Base-by-base conservation (phyloP, 1,140 invertebrate genomes). In the Penaeus vannamei region DNA sequence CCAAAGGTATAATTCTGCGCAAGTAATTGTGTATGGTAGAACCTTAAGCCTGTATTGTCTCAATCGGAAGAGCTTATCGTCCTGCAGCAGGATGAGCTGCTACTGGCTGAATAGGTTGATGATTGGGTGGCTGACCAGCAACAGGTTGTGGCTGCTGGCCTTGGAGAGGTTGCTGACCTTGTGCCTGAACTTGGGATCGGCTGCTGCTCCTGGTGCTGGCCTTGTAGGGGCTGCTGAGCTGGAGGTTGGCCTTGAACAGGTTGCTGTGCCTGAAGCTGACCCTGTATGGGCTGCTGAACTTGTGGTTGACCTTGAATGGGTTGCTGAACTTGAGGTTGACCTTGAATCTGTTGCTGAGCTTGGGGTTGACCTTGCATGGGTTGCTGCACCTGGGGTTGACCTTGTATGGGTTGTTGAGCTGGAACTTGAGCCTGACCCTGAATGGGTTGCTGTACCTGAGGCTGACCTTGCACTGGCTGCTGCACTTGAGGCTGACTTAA, bases 321-420 rank as follows among this genome's bases (percentile, higher is more conserved):
- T 53, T 53, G 53, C 53, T 53, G 53, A 8, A 53, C 53, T 10
- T 12, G 53, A 10, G 53, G 53, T 53, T 53, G 46, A 53, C 46
- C 46, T 10, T 53, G 46, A 53, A 53, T 53, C 3, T 14, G 69
- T 36, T 76, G 69, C 36, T 76, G 69, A 14, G 14, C n/a, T 19
- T 19, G 29, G 19, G 32, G 61, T 7, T 84, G 83, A 42, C 85
- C 77, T 7, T 76, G 76, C 61, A 66, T 36, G 61, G 69, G 66
- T 17, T 66, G 84, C 32, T 60, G 76, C 26, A 26, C 7, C 62
- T 84, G 83, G 36, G 61, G 77, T 12, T 86, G 85, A 66, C 69
- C 32, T 66, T 81, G 77, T 19, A 59, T 26, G 19, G 60, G 83
- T 26, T 66, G 72, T 17, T 29, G 29, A 32, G 53, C 53, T 53